A percentile compares a stretch with the other conserved stretches of the same genome.
Evolutionary conservation across 2,888 invertebrate species (phyloP).

Genomic region (Sesia apiformis): DNA sequence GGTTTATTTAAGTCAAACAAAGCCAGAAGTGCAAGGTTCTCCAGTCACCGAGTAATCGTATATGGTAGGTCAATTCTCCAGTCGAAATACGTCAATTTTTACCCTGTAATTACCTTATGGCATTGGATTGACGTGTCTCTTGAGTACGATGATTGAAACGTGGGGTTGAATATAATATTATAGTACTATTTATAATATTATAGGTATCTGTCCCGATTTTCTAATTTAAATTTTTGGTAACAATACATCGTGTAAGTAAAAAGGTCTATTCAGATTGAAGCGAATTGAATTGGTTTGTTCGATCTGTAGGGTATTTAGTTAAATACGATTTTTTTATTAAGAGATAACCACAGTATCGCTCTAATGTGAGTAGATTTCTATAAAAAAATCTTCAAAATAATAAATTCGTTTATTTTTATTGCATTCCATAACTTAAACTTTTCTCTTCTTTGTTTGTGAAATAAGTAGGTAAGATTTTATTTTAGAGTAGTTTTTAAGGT

Average conservation of each 20-base stretch:
- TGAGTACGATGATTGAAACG: constrained; percentile 6
- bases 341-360: no score
- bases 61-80: constrained; percentile 27
- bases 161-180: constrained; percentile 5
- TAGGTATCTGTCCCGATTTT: constrained; percentile 47
- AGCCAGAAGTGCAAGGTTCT: constrained; percentile 20
- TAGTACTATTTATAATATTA: constrained; percentile 24
- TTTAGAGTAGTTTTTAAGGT: constrained; percentile 45
- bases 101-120: constrained; percentile 9
- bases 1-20: constrained; percentile 21
- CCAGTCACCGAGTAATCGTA: constrained; percentile 25
- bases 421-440: constrained; percentile 37
- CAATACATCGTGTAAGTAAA: constrained; percentile 36
- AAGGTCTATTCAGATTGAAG: background rate
- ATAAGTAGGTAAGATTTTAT: constrained; percentile 45
- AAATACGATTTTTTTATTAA: no score
- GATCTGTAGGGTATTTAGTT: no score
- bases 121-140: constrained; percentile 43
- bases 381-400: no score
- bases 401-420: constrained; percentile 10
- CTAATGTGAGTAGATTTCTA: no score
- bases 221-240: constrained; percentile 43
- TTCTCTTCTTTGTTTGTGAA: constrained; percentile 38
- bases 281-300: no score
- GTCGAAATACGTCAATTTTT: constrained; percentile 19